phyloP scores from a whole-genome alignment of 2,797 vertebrate genomes.

The Acanthopagrus latus region DNA sequence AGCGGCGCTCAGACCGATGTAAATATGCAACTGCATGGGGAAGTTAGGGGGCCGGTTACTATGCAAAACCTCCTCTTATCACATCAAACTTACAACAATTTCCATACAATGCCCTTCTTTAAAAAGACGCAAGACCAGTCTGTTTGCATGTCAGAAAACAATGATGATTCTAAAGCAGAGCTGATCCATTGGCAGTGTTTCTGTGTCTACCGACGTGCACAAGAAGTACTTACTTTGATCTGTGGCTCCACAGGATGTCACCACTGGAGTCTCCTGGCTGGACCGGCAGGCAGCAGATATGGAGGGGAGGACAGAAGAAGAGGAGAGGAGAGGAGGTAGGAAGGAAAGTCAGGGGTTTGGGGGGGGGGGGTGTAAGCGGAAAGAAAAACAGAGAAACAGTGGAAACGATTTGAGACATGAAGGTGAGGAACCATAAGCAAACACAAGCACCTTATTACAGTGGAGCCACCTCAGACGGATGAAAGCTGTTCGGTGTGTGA shows the following conservation, averaged over 20 bases:
- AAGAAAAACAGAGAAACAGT: conserved; percentile 39
- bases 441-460: conserved; percentile 27
- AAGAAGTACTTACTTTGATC: conserved; percentile 78
- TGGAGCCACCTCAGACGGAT: conserved; percentile 19
- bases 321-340: conserved; percentile 12
- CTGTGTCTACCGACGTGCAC: conserved; percentile 10
- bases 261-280: conserved; percentile 77
- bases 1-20: conserved; percentile 51
- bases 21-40: conserved; percentile 50
- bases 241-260: conserved; percentile 77
- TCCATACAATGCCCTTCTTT: conserved; percentile 24
- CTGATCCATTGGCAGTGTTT: neutral
- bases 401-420: conserved; percentile 62
- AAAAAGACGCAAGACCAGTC: conserved; percentile 1
- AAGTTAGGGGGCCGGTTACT: conserved; percentile 50
- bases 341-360: conserved; percentile 28
- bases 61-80: conserved; percentile 64
- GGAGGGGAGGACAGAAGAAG: conserved; percentile 35
- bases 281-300: conserved; percentile 47
- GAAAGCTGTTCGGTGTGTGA: neutral
- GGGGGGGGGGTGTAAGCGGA: conserved; percentile 20
- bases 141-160: conserved; percentile 11
- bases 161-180: neutral
- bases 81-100: conserved; percentile 28
- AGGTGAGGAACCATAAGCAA: conserved; percentile 54